These are phyloP conservation scores for Meloidogyne floridensis DNA, from an alignment of 1,140 invertebrate genomes.

Conservation along the genomic window DNA sequence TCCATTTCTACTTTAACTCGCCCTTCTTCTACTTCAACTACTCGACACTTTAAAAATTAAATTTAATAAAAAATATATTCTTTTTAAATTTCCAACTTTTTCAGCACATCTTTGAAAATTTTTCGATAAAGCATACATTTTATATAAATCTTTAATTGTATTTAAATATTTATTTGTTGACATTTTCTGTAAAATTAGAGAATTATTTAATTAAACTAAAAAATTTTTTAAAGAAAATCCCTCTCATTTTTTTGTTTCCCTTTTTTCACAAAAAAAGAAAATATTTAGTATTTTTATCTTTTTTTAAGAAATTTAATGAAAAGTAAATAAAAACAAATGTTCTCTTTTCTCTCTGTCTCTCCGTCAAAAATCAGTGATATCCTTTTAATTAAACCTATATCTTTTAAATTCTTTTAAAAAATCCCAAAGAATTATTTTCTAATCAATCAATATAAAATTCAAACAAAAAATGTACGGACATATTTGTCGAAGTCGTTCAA, in stretches of 20 bases:
- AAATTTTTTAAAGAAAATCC: too few species aligned
- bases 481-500: conserved; percentile 20
- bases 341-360: too few species aligned
- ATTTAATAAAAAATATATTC: background rate
- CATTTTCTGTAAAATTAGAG: background rate
- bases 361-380: too few species aligned
- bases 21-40: conserved; percentile 20
- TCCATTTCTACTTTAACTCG: conserved; percentile 25
- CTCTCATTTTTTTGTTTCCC: too few species aligned
- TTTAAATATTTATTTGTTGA: conserved; percentile 20
- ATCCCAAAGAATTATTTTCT: too few species aligned
- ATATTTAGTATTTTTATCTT: too few species aligned
- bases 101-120: conserved; percentile 19
- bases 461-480: conserved; percentile 10
- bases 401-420: too few species aligned
- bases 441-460: too few species aligned
- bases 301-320: too few species aligned
- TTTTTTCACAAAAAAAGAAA: too few species aligned
- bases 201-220: background rate
- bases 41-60: conserved; percentile 11
- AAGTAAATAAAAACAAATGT: too few species aligned
- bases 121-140: conserved; percentile 15
- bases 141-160: conserved; percentile 17
- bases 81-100: background rate
- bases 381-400: too few species aligned